phyloP scores from a whole-genome alignment of 2,888 invertebrate genomes.

The Cataglyphis rosenhaueri region DNA sequence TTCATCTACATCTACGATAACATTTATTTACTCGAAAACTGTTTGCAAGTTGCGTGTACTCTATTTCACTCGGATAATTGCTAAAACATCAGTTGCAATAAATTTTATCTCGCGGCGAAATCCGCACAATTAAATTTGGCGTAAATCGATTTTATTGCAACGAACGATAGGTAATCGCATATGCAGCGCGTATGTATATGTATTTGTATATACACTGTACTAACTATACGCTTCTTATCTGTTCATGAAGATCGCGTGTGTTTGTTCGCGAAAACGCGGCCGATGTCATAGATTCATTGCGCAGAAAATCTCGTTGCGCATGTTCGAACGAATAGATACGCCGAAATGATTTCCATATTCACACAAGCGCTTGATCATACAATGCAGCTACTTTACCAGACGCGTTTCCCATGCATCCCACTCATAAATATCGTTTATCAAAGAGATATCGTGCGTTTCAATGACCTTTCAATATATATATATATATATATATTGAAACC shows the following conservation, averaged over 20 bases:
- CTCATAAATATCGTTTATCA: slow-evolving; percentile 47
- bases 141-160: slow-evolving; percentile 43
- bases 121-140: slow-evolving; percentile 42
- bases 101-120: slow-evolving; percentile 28
- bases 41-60: slow-evolving; percentile 2
- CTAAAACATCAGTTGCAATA: slow-evolving; percentile 35
- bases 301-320: slow-evolving; percentile 47
- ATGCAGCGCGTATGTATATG: neutral
- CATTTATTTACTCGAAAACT: slow-evolving; percentile 40
- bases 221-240: slow-evolving; percentile 41
- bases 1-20: slow-evolving; percentile 18
- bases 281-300: slow-evolving; percentile 40
- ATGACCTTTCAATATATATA: slow-evolving; percentile 1
- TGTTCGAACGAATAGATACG: slow-evolving; percentile 21
- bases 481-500: neutral
- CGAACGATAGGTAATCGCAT: slow-evolving; percentile 28
- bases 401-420: neutral
- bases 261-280: slow-evolving; percentile 11
- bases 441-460: slow-evolving; percentile 10
- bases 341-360: slow-evolving; percentile 51
- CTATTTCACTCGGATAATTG: slow-evolving; percentile 45
- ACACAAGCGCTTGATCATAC: slow-evolving; percentile 27
- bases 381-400: slow-evolving; percentile 28
- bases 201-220: neutral
- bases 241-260: slow-evolving; percentile 30